Base-by-base conservation (phyloP, 2,888 invertebrate species). In the Tuta absoluta region DNA sequence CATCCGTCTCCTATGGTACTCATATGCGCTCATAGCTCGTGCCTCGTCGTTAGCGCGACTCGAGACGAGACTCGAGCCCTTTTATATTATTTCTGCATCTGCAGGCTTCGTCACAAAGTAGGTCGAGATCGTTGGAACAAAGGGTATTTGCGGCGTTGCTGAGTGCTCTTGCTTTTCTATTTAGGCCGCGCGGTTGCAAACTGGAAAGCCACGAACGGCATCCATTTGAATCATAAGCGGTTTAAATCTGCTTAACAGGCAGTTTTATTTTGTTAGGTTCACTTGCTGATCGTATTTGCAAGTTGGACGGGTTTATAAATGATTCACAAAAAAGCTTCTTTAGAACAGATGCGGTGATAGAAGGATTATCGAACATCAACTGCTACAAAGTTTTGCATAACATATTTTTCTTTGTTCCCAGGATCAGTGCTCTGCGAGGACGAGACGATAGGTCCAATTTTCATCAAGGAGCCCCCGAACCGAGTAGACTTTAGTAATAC, bases 401-500 rank as follows among this genome's bases (percentile, higher is more conserved):
- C 51, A 14, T 12, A 53, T 23, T 23, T 11, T 33, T n/a, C 1
- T 3, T 33, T 56, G 33, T 10, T 68, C 69, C 12, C 85, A 91
- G 91, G 90, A 82, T 85, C 87, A 86, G 91, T 85, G 80, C 80
- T 83, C 70, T 93, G 93, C 75, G 95, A 96, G 91, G 95, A 95
- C 82, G 95, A 95, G 77, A 94, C 94, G 57, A 95, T 95, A 89
- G 98, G 98, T 74, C 98, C 98, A 45, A 96, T 97, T 72, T 98
- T 98, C 87, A 94, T 97, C 77, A 96, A 96, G 77, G 98, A 98
- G 92, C 98, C 98, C 64, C 95, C 96, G 69, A 97, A 97, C 88
- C 95, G 97, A 76, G 95, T 98, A 72, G 98, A 97, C 89, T 98
- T 98, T 89, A 97, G 97, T 72, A 98, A 98, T 87, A 97, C 97